Evolutionary conservation across 2,113 vertebrate genomes (phyloP).

Genomic region (Pseudorhombus dupliciocellatus): DNA sequence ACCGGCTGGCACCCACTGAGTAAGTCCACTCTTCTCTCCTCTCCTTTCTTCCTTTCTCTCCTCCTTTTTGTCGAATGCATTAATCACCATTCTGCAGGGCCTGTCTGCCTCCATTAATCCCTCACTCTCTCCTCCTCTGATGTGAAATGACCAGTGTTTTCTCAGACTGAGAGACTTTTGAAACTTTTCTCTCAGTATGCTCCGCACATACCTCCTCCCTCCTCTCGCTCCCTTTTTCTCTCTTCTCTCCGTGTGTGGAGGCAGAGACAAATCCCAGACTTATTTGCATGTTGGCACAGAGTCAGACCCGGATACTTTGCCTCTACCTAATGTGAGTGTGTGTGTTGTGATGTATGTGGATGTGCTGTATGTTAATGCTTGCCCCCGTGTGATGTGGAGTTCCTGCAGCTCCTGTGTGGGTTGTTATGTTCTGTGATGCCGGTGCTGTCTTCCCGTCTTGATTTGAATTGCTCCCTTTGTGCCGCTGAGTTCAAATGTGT

Average conservation of each 20-base stretch:
- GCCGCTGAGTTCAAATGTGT: neutral
- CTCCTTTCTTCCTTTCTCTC: conserved; percentile 2
- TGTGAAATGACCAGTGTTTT: conserved; percentile 57
- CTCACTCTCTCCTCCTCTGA: conserved; percentile 35
- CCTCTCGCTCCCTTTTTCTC: conserved; percentile 36
- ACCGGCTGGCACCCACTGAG: conserved; percentile 58
- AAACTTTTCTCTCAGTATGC: conserved; percentile 72
- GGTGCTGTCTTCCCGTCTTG: neutral
- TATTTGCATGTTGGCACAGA: conserved; percentile 56
- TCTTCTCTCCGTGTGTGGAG: conserved; percentile 38
- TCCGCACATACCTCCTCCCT: conserved; percentile 44
- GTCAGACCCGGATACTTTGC: conserved; percentile 45
- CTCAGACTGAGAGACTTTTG: conserved; percentile 59
- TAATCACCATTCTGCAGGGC: conserved; percentile 42
- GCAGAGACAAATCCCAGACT: conserved; percentile 42
- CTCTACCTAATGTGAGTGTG: conserved; percentile 2
- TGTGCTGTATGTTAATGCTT: conserved; percentile 2
- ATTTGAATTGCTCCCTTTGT: conserved; percentile 12
- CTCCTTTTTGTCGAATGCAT: conserved; percentile 32
- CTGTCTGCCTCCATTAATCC: conserved; percentile 63
- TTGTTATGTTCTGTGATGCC: conserved; percentile 15
- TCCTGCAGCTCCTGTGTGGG: neutral
- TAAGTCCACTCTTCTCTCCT: conserved; percentile 59
- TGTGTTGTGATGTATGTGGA: neutral
- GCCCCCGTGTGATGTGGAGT: conserved; percentile 11